Base-by-base conservation (phyloP, 2,888 invertebrate genomes). In the Zootermopsis nevadensis region DNA sequence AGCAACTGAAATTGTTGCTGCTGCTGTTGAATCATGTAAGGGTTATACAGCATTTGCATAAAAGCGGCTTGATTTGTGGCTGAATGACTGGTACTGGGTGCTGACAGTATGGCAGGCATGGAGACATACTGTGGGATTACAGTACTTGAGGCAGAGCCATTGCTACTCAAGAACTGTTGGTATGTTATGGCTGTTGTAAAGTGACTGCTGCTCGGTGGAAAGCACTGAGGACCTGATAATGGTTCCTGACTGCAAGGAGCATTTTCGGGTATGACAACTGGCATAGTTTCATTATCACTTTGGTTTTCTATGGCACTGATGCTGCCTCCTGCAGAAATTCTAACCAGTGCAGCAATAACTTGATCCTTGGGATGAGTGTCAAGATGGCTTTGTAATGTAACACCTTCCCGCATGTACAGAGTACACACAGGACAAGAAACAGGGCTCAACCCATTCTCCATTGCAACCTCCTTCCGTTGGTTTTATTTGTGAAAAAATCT, bases 331-430 rank as follows among this genome's bases (percentile, higher is more conserved):
- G 81, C 80, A 30, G 76, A 74, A 80, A 81, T 79, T 35, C 77
- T 85, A 2, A 86, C 83, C 85, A 97, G 90, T 35, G 96, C 96
- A 89, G 94, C 95, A 86, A 96, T 96, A 80, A 97, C 96, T 90
- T 96, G 96, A 87, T 96, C 96, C 89, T 96, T 96, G 69, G 96
- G 96, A 91, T 96, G 96, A 38, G 96, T 96, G 88, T 95, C 94
- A 89, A 97, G 91, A 89, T 96, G 96, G 86, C 93, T 93, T 88
- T 95, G 95, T 86, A 96, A 90, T 84, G 94, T 93, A 91, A 96
- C 96, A 83, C 96, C 96, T 90, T 95, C 95, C 86, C 96, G 93
- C 86, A 97, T 91, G 89, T 93, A 96, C 85, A 96, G 91, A 66
- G 96, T 96, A 90, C 96, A 97, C 86, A 96, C 96, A 82, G 96